A percentile compares a stretch with the other conserved stretches of the same genome.
phyloP scores from a whole-genome alignment of 2,888 invertebrate species.

The Sminthurides aquaticus region DNA sequence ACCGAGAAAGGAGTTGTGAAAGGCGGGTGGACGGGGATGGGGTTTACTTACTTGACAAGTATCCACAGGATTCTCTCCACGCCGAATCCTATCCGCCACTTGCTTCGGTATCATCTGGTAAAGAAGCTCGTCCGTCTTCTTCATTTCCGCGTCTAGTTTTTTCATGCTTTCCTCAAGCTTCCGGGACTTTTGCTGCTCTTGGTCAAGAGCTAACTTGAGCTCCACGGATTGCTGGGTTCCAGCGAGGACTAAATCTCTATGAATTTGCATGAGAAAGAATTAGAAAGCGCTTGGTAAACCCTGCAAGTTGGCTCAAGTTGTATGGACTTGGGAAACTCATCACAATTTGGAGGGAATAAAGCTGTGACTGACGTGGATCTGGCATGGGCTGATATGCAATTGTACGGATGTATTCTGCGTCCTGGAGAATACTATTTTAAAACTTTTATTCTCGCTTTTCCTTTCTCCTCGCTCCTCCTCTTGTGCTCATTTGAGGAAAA shows the following conservation, averaged over 20 bases:
- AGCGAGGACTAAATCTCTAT: slow-evolving; percentile 87
- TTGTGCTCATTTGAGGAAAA: no score
- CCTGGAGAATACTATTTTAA: no score
- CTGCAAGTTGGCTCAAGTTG: no score
- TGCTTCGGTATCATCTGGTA: slow-evolving; percentile 99
- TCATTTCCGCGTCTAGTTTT: slow-evolving; percentile 91
- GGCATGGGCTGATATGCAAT: no score
- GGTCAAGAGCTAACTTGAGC: slow-evolving; percentile 85
- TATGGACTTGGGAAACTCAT: no score
- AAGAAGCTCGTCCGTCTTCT: slow-evolving; percentile 83
- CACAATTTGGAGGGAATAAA: no score
- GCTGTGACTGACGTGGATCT: no score
- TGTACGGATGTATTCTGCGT: no score
- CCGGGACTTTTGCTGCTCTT: slow-evolving; percentile 93
- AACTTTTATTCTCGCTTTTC: no score
- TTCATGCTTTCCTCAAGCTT: slow-evolving; percentile 94
- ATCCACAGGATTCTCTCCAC: slow-evolving; percentile 91
- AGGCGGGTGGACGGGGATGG: neutral
- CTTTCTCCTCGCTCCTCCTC: no score
- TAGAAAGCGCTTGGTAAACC: no score
- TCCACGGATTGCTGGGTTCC: slow-evolving; percentile 97
- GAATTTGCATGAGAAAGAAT: slow-evolving; percentile 27
- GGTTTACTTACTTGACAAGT: slow-evolving; percentile 75
- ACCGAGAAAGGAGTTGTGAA: neutral
- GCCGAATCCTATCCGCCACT: slow-evolving; percentile 84